Evolutionary conservation across 2,113 vertebrate species (phyloP).

Genomic region (Muntiacus reevesi): DNA sequence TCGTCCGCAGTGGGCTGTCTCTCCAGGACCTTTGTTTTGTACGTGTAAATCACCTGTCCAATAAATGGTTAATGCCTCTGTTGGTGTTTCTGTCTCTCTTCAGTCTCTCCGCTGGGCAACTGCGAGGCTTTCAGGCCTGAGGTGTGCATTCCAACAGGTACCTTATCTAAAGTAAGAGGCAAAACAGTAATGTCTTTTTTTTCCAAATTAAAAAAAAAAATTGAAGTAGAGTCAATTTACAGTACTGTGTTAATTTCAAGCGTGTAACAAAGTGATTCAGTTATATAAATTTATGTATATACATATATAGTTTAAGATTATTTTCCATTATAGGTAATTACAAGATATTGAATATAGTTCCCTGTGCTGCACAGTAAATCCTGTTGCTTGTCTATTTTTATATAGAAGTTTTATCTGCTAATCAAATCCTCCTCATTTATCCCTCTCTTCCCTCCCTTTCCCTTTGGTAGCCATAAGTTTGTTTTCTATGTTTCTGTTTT

Average conservation of each 20-base stretch:
- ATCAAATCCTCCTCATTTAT: background rate
- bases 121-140: background rate
- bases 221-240: background rate
- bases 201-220: background rate
- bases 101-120: background rate
- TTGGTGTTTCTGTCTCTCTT: background rate
- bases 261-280: background rate
- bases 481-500: background rate
- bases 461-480: background rate
- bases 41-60: background rate
- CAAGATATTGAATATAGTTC: background rate
- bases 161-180: background rate
- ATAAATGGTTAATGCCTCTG: background rate
- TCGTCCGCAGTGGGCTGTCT: accelerated
- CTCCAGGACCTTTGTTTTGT: background rate
- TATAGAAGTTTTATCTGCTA: background rate
- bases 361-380: background rate
- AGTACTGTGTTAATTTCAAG: background rate
- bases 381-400: background rate
- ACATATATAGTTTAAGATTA: background rate
- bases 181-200: background rate
- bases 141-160: background rate
- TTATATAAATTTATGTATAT: background rate
- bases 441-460: background rate
- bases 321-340: background rate